phyloP scores from a whole-genome alignment of 2,888 invertebrate genomes.

The Stegophylla sp. region DNA sequence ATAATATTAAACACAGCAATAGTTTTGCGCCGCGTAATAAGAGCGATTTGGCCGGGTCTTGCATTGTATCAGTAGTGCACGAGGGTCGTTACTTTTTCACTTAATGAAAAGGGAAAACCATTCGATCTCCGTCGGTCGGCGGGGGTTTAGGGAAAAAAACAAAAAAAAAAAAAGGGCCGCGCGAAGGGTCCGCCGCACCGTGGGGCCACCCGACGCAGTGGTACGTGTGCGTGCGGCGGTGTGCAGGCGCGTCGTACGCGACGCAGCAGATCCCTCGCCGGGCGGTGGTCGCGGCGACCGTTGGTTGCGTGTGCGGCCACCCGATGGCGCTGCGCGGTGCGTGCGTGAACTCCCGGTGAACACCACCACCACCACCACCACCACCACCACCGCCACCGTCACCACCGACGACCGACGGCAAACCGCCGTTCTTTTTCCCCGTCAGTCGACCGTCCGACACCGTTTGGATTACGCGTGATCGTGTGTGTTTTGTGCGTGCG shows the following conservation, averaged over 20 bases:
- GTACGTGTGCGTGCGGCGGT: not conserved
- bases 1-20: no score
- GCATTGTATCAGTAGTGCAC: no score
- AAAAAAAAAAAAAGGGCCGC: not conserved
- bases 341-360: conserved; percentile 4
- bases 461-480: conserved; percentile 27
- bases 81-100: no score
- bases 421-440: not conserved
- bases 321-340: conserved; percentile 38
- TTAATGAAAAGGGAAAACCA: no score
- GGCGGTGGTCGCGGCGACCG: not conserved
- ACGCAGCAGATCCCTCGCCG: not conserved
- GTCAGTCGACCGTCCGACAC: conserved; percentile 51
- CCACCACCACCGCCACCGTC: not conserved
- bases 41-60: no score
- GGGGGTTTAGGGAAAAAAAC: not conserved
- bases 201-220: not conserved
- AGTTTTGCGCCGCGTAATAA: no score
- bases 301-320: conserved; percentile 37
- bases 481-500: conserved; percentile 11
- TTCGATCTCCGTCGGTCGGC: no score
- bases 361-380: not conserved
- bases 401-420: conserved; percentile 20
- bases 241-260: not conserved
- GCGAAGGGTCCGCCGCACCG: not conserved